Percentiles rank a stretch among this genome's conserved stretches.
Conservation (phyloP, 2,888 invertebrate genomes). For the Escarpia spicata region DNA sequence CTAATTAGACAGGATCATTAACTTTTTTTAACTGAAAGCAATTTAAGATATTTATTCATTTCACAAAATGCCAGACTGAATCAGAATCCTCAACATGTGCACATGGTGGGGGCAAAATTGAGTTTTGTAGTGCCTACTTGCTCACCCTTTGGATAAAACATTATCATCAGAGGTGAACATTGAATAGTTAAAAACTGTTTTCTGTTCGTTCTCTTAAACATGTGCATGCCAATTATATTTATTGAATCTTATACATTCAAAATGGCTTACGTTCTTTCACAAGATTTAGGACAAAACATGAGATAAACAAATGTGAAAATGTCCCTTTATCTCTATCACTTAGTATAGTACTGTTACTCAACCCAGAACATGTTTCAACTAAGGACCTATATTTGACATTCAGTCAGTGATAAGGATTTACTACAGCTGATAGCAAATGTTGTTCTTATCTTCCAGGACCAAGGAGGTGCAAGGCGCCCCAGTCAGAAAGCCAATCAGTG, state of each 20-base stretch:
- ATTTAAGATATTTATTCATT: neutral
- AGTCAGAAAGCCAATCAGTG: neutral
- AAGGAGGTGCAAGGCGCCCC: neutral
- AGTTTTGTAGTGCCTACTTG: too few relatives aligned
- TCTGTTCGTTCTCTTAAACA: neutral
- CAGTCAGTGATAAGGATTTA: neutral
- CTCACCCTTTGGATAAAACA: too few relatives aligned
- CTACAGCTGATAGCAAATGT: neutral
- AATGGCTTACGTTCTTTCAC: too few relatives aligned
- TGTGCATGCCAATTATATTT: neutral
- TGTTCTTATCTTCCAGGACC: neutral
- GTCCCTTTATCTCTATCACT: neutral
- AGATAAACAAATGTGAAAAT: neutral
- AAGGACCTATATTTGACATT: neutral
- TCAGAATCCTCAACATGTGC: neutral
- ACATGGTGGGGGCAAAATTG: too few relatives aligned
- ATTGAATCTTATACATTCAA: neutral
- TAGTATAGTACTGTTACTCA: neutral
- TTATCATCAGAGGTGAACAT: too few relatives aligned
- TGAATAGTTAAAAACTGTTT: neutral
- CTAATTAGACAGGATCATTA: neutral
- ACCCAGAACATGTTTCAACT: neutral
- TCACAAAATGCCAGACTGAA: neutral
- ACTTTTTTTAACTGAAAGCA: neutral
- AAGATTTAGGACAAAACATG: too few relatives aligned